Percentiles rank a stretch among this genome's conserved stretches.
Evolutionary conservation across 2,113 vertebrate genomes (phyloP).

Genomic region (Centropus bengalensis): DNA sequence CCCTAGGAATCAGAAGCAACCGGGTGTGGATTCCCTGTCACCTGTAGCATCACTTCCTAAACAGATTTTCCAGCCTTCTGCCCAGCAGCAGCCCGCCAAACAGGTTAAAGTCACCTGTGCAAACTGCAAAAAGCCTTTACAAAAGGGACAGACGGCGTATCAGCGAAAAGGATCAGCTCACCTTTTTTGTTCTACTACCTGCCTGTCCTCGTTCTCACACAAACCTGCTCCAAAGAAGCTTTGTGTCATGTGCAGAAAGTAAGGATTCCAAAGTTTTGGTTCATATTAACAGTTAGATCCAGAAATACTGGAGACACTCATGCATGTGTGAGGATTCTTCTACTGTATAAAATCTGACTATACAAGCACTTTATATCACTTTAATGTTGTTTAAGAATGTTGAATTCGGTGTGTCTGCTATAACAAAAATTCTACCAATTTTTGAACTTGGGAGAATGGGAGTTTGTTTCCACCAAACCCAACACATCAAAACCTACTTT

Average conservation of each 20-base stretch:
- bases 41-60: slow-evolving; percentile 92
- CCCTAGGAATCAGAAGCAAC: slow-evolving; percentile 95
- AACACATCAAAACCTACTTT: background rate
- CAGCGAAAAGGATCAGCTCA: slow-evolving; percentile 97
- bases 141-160: slow-evolving; percentile 97
- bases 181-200: slow-evolving; percentile 95
- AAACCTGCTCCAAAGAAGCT: slow-evolving; percentile 98
- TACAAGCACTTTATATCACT: background rate
- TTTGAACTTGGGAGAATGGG: background rate
- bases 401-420: background rate
- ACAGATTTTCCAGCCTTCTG: slow-evolving; percentile 87
- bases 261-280: slow-evolving; percentile 53
- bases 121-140: slow-evolving; percentile 97
- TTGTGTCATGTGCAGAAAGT: slow-evolving; percentile 99
- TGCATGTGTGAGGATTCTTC: background rate
- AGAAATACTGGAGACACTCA: background rate
- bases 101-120: slow-evolving; percentile 97
- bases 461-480: background rate
- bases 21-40: slow-evolving; percentile 91
- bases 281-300: background rate
- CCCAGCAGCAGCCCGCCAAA: slow-evolving; percentile 86
- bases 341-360: background rate
- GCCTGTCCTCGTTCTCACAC: slow-evolving; percentile 96
- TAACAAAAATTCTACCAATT: background rate
- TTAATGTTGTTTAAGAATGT: background rate